Conservation (phyloP, 1,140 invertebrate species). For the Drosophila lacertosa region DNA sequence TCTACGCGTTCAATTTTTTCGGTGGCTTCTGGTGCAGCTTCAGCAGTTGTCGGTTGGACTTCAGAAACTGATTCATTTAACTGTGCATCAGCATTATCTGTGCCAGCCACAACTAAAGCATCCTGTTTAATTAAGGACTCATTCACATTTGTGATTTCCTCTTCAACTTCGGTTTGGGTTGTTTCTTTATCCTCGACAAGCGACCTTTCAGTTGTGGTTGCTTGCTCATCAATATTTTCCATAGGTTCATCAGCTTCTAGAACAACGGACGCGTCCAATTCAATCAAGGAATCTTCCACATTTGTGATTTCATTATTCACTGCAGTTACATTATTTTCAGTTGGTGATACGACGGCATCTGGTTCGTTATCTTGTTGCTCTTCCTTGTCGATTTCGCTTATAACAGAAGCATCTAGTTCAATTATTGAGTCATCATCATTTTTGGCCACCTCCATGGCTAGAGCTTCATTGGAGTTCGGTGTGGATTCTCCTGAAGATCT, state of each 20-base stretch:
- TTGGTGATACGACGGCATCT: background rate
- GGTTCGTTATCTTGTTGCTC: background rate
- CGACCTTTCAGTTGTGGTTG: background rate
- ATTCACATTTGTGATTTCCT: background rate
- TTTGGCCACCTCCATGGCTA: background rate
- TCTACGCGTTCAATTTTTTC: background rate
- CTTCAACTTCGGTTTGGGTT: background rate
- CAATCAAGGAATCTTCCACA: constrained; percentile 8
- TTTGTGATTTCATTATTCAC: background rate
- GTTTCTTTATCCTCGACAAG: background rate
- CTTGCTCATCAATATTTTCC: background rate
- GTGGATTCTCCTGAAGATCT: background rate
- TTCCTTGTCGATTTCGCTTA: background rate
- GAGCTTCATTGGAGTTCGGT: background rate
- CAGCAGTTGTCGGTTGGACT: background rate
- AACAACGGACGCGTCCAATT: constrained; percentile 6
- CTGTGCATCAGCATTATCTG: background rate
- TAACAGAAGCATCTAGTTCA: constrained; percentile 3
- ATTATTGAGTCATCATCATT: background rate
- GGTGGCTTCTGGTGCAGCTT: background rate
- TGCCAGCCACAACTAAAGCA: background rate
- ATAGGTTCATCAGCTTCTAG: background rate
- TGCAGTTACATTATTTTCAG: background rate
- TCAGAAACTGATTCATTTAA: too few species aligned
- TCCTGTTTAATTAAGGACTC: background rate